Evolutionary conservation across 2,113 vertebrate species (phyloP), one percentile per base, ranked within the genome.

Genomic region (Cynopterus brachyotis): DNA sequence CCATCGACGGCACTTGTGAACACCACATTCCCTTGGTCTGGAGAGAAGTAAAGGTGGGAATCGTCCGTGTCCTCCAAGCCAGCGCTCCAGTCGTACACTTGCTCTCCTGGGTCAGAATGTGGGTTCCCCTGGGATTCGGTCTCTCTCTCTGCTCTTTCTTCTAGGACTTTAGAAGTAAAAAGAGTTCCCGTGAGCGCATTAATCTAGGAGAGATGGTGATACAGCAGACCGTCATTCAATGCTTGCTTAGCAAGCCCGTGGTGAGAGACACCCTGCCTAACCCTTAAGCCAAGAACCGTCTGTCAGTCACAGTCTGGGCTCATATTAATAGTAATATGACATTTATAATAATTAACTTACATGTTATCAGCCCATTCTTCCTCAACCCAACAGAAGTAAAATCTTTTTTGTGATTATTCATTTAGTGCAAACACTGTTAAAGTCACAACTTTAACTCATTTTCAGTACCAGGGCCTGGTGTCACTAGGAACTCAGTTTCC

Each of bases 121-220:
- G 96, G 96, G 79, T 96, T 11, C 28, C 47, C 94, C 53, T 98
- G 98, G 78, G 91, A 89, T 45, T 98, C 98, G 2, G 95, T 76
- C 82, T 98, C 99, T 94, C 99, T 99, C 96, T 99, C 99, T 5
- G 99, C 99, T 97, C 99, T 99, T 93, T 99, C 99, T 98, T 99
- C 99, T 78, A 99, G 98, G n/a, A 99, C 99, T 99, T 99, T 99
- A 50, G 99, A 99, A 19, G 99, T 99, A 97, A 99, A 99, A 92
- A 99, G 98, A 17, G 98, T 73, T 59, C 99, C 99, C 4, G 99
- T 99, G 92, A 99, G 98, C 12, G 99, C 99, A 24, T 99, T 99
- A 57, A 99, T 99, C 99, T 99, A 83, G 55, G 92, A 94, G 97
- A 97, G 96, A 98, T 5, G 60, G 83, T 19, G 64, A 96, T 59